A percentile compares a stretch with the other conserved stretches of the same genome.
Evolutionary conservation across 2,888 invertebrate genomes (phyloP).

Genomic region (Patella ulyssiponensis): DNA sequence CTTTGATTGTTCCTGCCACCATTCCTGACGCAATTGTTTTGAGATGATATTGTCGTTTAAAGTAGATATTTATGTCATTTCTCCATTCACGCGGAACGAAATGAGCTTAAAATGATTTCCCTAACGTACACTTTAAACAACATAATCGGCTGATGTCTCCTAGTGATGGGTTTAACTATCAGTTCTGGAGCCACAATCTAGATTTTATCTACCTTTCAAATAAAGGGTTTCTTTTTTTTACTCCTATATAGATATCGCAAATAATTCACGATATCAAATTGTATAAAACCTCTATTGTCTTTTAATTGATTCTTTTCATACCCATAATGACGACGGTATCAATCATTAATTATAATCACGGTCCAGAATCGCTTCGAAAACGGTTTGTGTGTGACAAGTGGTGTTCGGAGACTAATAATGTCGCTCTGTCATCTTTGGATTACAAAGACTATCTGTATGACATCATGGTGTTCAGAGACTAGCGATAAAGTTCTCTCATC

Average conservation of each 20-base stretch:
- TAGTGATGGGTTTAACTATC: background rate
- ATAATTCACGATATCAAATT: background rate
- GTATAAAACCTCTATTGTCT: background rate
- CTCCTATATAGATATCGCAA: background rate
- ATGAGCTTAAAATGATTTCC: conserved; percentile 11
- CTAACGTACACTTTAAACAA: background rate
- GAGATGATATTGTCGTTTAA: background rate
- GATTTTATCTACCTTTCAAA: background rate
- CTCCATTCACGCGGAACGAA: background rate
- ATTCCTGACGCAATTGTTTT: too few relatives aligned
- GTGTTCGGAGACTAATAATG: too few relatives aligned
- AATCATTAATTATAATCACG: too few relatives aligned
- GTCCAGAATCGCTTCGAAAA: too few relatives aligned
- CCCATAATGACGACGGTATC: background rate
- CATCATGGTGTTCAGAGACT: too few relatives aligned
- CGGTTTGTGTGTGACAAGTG: too few relatives aligned
- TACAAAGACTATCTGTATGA: too few relatives aligned
- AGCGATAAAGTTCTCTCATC: too few relatives aligned
- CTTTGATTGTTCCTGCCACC: too few relatives aligned
- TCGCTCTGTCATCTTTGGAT: too few relatives aligned
- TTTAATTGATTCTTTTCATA: conserved; percentile 9
- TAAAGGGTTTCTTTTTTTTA: background rate
- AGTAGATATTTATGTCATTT: conserved; percentile 11
- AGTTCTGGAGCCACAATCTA: background rate
- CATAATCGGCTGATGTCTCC: background rate